phyloP scores from a whole-genome alignment of 2,888 invertebrate genomes.

The Pristionchus arcanus region DNA sequence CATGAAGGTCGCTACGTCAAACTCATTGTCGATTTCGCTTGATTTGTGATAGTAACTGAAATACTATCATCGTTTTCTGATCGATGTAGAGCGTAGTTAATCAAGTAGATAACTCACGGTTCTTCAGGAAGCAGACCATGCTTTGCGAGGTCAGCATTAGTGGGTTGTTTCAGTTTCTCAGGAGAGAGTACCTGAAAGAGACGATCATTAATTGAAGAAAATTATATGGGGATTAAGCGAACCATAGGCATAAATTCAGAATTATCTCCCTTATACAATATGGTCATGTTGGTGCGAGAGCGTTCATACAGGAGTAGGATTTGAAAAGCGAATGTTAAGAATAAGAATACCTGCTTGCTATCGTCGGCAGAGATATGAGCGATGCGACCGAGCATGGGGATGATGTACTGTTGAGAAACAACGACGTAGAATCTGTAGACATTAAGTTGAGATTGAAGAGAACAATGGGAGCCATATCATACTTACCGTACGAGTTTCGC shows the following conservation, averaged over 20 bases:
- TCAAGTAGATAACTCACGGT: constrained; percentile 56
- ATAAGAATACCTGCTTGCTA: constrained; percentile 66
- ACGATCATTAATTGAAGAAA: background rate
- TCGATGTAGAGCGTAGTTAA: background rate
- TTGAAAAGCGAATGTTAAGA: background rate
- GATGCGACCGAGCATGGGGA: constrained; percentile 77
- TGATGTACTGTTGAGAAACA: constrained; percentile 70
- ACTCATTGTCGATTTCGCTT: constrained; percentile 64
- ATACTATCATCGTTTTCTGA: background rate
- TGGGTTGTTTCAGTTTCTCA: constrained; percentile 61
- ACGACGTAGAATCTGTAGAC: constrained; percentile 53
- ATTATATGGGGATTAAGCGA: background rate
- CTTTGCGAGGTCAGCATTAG: constrained; percentile 67
- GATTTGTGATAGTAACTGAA: constrained; percentile 65
- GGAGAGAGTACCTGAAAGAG: constrained; percentile 66
- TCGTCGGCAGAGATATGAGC: constrained; percentile 76
- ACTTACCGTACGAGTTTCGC: constrained; percentile 82
- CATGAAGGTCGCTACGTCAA: constrained; percentile 72
- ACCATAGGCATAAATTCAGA: background rate
- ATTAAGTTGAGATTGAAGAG: background rate
- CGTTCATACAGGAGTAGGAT: background rate
- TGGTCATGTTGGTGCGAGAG: too few relatives aligned
- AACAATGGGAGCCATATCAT: background rate
- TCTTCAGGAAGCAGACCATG: constrained; percentile 69
- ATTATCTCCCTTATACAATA: too few relatives aligned